Evolutionary conservation across 2,113 vertebrate genomes (phyloP).

Genomic region (Odontesthes bonariensis): DNA sequence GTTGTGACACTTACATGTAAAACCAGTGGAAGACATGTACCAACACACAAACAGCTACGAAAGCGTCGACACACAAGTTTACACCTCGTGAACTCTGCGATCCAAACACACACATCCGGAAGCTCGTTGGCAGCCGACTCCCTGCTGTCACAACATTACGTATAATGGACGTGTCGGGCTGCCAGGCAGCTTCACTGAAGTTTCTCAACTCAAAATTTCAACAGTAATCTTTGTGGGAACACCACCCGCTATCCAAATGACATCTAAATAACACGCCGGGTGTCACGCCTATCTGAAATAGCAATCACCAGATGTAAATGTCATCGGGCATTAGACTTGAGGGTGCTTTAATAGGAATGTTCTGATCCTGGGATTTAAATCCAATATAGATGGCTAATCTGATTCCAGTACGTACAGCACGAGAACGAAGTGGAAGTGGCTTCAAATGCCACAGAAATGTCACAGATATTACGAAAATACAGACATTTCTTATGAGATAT

Average conservation of each 20-base stretch:
- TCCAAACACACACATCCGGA: slow-evolving; percentile 8
- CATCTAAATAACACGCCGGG: slow-evolving; percentile 63
- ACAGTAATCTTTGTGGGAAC: slow-evolving; percentile 30
- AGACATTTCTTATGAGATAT: slow-evolving; percentile 37
- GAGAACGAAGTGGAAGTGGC: slow-evolving; percentile 38
- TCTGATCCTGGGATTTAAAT: slow-evolving; percentile 71
- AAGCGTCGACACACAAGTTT: neutral
- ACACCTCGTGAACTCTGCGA: slow-evolving; percentile 2
- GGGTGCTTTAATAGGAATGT: slow-evolving; percentile 49
- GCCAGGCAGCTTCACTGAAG: slow-evolving; percentile 4
- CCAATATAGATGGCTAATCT: slow-evolving; percentile 63
- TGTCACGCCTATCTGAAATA: slow-evolving; percentile 57
- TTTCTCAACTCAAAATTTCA: slow-evolving; percentile 24
- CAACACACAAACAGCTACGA: slow-evolving; percentile 11
- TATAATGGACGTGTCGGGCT: slow-evolving; percentile 39
- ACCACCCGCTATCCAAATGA: slow-evolving; percentile 42
- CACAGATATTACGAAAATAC: slow-evolving; percentile 57
- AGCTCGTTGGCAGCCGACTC: slow-evolving; percentile 36
- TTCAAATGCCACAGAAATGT: slow-evolving; percentile 78
- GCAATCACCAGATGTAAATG: slow-evolving; percentile 67
- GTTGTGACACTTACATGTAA: slow-evolving; percentile 40
- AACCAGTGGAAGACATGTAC: slow-evolving; percentile 27
- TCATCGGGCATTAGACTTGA: slow-evolving; percentile 61
- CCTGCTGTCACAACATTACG: slow-evolving; percentile 52
- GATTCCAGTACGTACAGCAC: slow-evolving; percentile 25